Percentiles rank a stretch among this genome's conserved stretches.
Evolutionary conservation across 2,888 invertebrate genomes (phyloP).

Genomic region (Polietes domitor): DNA sequence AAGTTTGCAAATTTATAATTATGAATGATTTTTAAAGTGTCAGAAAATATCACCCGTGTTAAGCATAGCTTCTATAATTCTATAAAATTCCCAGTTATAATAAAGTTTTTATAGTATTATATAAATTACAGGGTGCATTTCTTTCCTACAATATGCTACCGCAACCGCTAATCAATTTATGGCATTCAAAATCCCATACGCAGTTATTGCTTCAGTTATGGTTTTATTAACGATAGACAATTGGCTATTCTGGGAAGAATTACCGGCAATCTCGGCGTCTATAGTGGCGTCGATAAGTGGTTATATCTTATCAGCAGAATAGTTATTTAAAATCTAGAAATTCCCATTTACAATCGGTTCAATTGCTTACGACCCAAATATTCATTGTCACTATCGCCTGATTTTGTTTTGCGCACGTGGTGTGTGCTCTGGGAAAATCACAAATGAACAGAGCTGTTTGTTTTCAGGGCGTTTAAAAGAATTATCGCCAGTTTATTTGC

Average conservation of each 20-base stretch:
- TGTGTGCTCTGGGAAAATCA: neutral
- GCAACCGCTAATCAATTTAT: neutral
- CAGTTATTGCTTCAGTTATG: neutral
- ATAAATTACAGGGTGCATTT: too few species aligned
- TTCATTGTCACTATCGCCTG: neutral
- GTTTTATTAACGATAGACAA: slow-evolving; percentile 10
- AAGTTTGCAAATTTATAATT: too few species aligned
- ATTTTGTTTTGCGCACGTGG: neutral
- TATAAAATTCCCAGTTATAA: too few species aligned
- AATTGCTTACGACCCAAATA: neutral
- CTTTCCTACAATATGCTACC: too few species aligned
- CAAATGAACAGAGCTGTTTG: too few species aligned
- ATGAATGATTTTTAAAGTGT: too few species aligned
- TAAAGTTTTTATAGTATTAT: too few species aligned
- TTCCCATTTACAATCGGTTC: neutral
- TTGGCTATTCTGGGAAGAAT: neutral
- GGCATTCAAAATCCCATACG: neutral
- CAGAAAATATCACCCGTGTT: too few species aligned
- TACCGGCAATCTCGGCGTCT: slow-evolving; percentile 4
- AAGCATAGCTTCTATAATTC: too few species aligned
- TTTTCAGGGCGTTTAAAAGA: too few species aligned
- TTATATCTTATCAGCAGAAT: slow-evolving; percentile 17
- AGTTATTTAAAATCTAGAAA: neutral
- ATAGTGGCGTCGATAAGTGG: slow-evolving; percentile 2
- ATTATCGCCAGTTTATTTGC: too few species aligned